Conservation (phyloP, 2,888 invertebrate genomes). For the Arrhopalites spinosus region DNA sequence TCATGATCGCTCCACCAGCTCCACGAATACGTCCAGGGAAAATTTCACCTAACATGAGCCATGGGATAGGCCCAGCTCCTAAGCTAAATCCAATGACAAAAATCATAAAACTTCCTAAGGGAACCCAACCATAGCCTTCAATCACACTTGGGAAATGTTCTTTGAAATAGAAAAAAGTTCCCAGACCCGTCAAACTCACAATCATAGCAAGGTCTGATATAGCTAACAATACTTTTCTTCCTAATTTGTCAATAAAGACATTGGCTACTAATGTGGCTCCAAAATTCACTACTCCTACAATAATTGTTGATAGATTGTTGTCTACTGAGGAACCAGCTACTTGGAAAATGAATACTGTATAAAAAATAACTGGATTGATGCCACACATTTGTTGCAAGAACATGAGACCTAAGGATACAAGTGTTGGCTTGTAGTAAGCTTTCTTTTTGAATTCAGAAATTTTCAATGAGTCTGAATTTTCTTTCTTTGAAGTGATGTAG, state of each 20-base stretch:
- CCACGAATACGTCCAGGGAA: constrained; percentile 83
- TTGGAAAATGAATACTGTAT: constrained; percentile 77
- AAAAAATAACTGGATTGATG: constrained; percentile 94
- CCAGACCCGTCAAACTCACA: constrained; percentile 71
- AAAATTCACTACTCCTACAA: constrained; percentile 88
- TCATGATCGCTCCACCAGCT: constrained; percentile 84
- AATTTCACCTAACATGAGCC: constrained; percentile 90
- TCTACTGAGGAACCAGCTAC: constrained; percentile 80
- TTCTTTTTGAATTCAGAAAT: constrained; percentile 57
- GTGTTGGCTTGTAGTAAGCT: constrained; percentile 74
- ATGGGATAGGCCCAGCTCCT: constrained; percentile 80
- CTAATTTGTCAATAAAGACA: constrained; percentile 82
- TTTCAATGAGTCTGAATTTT: constrained; percentile 16
- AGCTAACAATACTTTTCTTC: constrained; percentile 85
- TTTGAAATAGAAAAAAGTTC: constrained; percentile 77
- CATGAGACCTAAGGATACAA: constrained; percentile 86
- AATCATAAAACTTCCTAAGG: constrained; percentile 78
- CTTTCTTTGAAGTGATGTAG: constrained; percentile 69
- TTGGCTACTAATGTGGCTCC: constrained; percentile 85
- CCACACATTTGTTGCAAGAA: constrained; percentile 93
- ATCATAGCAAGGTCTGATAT: constrained; percentile 81
- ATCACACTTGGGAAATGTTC: constrained; percentile 35
- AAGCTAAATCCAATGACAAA: constrained; percentile 86
- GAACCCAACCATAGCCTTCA: constrained; percentile 63
- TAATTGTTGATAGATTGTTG: constrained; percentile 77